Percentiles rank a stretch among this genome's conserved stretches.
These are phyloP conservation scores for Caenorhabditis wallacei DNA, from an alignment of 2,888 invertebrate species.

Conservation along the genomic window DNA sequence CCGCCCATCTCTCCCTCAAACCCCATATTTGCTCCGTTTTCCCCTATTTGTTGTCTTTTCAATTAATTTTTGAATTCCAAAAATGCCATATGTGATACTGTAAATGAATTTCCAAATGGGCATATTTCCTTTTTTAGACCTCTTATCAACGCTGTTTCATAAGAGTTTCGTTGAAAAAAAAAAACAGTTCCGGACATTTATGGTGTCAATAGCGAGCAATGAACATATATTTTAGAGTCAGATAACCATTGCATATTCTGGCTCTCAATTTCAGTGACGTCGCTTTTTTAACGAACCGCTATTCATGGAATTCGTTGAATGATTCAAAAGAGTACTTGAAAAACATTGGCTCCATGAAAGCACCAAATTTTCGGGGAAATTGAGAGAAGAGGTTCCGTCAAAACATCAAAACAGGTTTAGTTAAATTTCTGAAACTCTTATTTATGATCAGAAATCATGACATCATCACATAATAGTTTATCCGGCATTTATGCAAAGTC, in stretches of 20 bases:
- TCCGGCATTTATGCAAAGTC: not conserved
- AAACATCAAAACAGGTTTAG: no score
- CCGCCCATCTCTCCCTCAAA: slow-evolving; percentile 4
- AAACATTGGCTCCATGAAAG: not conserved
- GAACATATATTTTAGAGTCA: not conserved
- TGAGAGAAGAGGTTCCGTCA: no score
- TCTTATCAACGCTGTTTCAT: slow-evolving; percentile 1
- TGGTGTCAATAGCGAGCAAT: no score
- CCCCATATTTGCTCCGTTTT: slow-evolving; percentile 11
- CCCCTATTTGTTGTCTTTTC: not conserved
- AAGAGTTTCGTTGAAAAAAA: no score
- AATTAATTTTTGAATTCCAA: slow-evolving; percentile 24
- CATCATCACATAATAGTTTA: no score
- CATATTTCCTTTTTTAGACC: slow-evolving; percentile 13
- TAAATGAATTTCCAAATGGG: slow-evolving; percentile 39
- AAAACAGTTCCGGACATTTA: not conserved
- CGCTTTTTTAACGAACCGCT: not conserved
- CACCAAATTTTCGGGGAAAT: no score
- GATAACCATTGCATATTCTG: not conserved
- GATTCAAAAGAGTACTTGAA: not conserved
- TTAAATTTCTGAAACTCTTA: no score
- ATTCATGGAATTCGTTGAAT: not conserved
- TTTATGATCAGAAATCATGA: no score
- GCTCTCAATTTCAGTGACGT: not conserved
- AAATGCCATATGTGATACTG: slow-evolving; percentile 62